Evolutionary conservation across 2,113 vertebrate species (phyloP), one percentile per base, ranked within the genome.

Genomic region (Caloenas nicobarica): DNA sequence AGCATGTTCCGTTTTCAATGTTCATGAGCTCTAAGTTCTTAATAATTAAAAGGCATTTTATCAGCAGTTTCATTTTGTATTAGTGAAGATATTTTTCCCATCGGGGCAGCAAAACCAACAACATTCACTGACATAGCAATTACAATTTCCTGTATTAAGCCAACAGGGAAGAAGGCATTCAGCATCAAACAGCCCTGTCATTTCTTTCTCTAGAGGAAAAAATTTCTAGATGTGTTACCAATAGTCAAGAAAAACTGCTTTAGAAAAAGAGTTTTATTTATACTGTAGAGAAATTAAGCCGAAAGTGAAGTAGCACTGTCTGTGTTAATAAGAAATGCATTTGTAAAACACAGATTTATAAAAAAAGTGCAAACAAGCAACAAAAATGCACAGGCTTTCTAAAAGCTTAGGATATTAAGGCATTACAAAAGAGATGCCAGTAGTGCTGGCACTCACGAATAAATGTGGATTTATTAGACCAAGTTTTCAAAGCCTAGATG

Each of bases 11-110:
- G 9, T 29, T 85, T 68, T 76, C 44, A 84, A 8, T 42, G 31
- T 36, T 89, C 62, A 54, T 0, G 1, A 88, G 42, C 50, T 79
- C 72, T 16, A 73, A 64, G 22, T 16, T 64, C 60, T 87, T 86
- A 90, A 91, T 87, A 84, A 94, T 76, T 94, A 87, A 89, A 81
- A 92, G 33, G 29, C 25, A 66, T 91, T 94, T 95, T 82, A 92
- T 83, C 78, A 95, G 79, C 36, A 64, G 42, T 94, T 94, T 89
- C 38, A n/a, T 79, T 89, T 86, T 60, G 36, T 44, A 82, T 71
- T 50, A 93, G 60, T 62, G 73, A 86, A 80, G 38, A 71, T 44
- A 3, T 7, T 58, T 87, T 81, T 80, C 81, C 38, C 78, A 94
- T 65, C 46, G 89, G 77, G 38, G 76, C 77, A 93, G 83, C 54